A percentile compares a stretch with the other conserved stretches of the same genome.
Evolutionary conservation across 92 coral and sea anemone genomes (phyloP).

Genomic region (Isaurus tuberculatus): DNA sequence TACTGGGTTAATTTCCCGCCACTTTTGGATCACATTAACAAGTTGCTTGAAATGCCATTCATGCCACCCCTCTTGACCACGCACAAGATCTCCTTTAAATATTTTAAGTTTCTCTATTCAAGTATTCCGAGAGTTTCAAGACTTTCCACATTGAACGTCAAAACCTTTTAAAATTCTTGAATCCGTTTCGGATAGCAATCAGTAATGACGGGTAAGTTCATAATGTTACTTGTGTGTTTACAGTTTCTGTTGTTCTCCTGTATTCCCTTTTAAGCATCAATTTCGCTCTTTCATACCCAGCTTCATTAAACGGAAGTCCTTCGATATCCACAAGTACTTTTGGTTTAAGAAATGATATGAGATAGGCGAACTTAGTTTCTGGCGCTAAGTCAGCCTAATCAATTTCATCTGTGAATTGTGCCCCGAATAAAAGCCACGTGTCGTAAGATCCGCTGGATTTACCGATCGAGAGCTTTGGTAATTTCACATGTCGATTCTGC

Average conservation of each 20-base stretch:
- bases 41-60: constrained; percentile 50
- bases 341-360: constrained; percentile 8
- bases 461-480: too few species aligned
- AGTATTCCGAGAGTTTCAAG: constrained; percentile 62
- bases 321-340: constrained; percentile 13
- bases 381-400: constrained; percentile 3
- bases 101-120: constrained; percentile 59
- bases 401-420: background rate
- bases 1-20: constrained; percentile 27
- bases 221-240: constrained; percentile 48
- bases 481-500: too few species aligned
- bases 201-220: constrained; percentile 52
- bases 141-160: constrained; percentile 62
- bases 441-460: too few species aligned
- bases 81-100: constrained; percentile 54
- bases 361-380: background rate
- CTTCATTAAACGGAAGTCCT: constrained; percentile 22
- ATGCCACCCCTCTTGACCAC: constrained; percentile 48
- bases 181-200: constrained; percentile 51
- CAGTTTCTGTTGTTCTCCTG: constrained; percentile 22
- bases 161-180: constrained; percentile 53
- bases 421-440: too few species aligned
- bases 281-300: constrained; percentile 37
- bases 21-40: constrained; percentile 23
- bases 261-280: constrained; percentile 26